Evolutionary conservation across 2,113 vertebrate genomes (phyloP).

Genomic region (Girardinichthys multiradiatus): DNA sequence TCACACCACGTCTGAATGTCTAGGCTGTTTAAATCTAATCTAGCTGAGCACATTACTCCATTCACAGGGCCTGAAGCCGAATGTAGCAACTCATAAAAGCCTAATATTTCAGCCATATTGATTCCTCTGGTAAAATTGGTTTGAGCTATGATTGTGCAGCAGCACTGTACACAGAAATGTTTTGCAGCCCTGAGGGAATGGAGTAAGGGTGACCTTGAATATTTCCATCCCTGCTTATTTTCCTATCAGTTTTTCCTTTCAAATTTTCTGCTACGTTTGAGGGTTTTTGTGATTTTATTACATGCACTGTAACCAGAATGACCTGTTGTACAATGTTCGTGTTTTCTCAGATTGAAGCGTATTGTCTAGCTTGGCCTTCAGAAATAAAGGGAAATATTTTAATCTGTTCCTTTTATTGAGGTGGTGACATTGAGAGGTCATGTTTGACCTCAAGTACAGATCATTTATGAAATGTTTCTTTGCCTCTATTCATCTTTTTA

Average conservation of each 20-base stretch:
- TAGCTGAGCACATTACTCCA: slow-evolving; percentile 72
- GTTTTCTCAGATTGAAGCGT: slow-evolving; percentile 40
- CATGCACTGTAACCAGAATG: slow-evolving; percentile 27
- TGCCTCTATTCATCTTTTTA: slow-evolving; percentile 45
- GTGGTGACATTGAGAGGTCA: slow-evolving; percentile 26
- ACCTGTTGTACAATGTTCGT: slow-evolving; percentile 38
- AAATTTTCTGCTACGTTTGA: slow-evolving; percentile 39
- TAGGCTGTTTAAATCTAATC: slow-evolving; percentile 77
- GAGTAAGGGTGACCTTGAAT: slow-evolving; percentile 75
- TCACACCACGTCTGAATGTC: slow-evolving; percentile 56
- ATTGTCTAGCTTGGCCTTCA: slow-evolving; percentile 38
- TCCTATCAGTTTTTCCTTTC: slow-evolving; percentile 46
- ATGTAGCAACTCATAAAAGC: slow-evolving; percentile 80
- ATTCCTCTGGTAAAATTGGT: slow-evolving; percentile 81
- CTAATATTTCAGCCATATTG: slow-evolving; percentile 83
- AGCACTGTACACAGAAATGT: slow-evolving; percentile 68
- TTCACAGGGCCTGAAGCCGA: slow-evolving; percentile 71
- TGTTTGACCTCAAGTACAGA: slow-evolving; percentile 55
- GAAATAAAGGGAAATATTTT: slow-evolving; percentile 47
- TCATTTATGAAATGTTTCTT: slow-evolving; percentile 35
- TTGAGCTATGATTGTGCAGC: slow-evolving; percentile 74
- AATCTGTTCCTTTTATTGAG: slow-evolving; percentile 54
- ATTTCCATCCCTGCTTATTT: slow-evolving; percentile 51
- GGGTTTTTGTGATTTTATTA: slow-evolving; percentile 36
- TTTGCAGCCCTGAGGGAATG: slow-evolving; percentile 60